Conservation (phyloP, 37 sponge, comb jelly and placozoan genomes). For the Mnemiopsis leidyi region DNA sequence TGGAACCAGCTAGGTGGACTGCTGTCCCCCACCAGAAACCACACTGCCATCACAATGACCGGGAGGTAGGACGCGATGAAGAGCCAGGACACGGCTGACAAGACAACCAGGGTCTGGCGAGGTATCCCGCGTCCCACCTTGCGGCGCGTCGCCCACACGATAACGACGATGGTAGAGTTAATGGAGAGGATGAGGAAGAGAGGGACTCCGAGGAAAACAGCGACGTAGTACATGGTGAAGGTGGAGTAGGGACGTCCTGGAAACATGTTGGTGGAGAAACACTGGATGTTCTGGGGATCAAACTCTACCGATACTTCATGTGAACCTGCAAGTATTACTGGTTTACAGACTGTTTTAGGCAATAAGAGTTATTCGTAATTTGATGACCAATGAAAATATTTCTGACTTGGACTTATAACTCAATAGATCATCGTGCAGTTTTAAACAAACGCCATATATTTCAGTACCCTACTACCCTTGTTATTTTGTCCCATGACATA, state of each 20-base stretch:
- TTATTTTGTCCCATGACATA: no score
- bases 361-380: no score
- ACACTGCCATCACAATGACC: not conserved
- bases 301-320: not conserved
- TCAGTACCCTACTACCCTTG: no score
- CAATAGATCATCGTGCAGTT: no score
- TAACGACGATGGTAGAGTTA: not conserved
- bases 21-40: not conserved
- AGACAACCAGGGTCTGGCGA: not conserved
- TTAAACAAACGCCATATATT: no score
- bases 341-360: no score
- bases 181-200: slow-evolving; percentile 44
- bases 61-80: not conserved
- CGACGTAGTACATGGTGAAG: not conserved
- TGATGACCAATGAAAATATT: no score
- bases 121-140: not conserved
- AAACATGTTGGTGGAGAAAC: not conserved
- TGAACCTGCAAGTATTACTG: no score
- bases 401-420: no score
- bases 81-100: not conserved
- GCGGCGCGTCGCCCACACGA: not conserved
- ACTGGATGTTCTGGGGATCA: not conserved
- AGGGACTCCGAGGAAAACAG: not conserved
- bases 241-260: not conserved
- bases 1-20: not conserved